Conservation (phyloP, 2,113 vertebrate species). For the Lichenostomus cassidix region DNA sequence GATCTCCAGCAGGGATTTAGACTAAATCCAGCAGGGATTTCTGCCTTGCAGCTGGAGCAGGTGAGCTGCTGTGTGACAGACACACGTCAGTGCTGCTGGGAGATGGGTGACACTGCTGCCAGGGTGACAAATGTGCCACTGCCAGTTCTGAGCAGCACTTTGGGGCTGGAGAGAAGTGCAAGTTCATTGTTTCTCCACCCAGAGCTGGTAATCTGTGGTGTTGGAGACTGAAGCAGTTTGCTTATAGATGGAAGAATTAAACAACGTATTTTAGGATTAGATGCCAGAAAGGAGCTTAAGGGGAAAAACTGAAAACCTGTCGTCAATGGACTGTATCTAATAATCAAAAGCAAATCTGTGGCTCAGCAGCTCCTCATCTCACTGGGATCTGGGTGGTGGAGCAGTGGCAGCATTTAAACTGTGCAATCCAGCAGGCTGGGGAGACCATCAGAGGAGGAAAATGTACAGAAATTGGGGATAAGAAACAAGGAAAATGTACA, state of each 20-base stretch:
- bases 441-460: neutral
- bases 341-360: neutral
- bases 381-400: neutral
- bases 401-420: neutral
- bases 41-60: neutral
- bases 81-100: neutral
- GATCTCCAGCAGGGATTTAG: neutral
- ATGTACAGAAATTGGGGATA: neutral
- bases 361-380: neutral
- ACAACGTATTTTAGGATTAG: conserved; percentile 56
- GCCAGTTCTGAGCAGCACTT: neutral
- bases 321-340: conserved; percentile 14
- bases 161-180: neutral
- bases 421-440: neutral
- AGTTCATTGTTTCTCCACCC: neutral
- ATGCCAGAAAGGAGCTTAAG: conserved; percentile 51
- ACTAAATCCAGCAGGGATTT: neutral
- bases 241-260: conserved; percentile 61
- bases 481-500: neutral
- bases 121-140: neutral
- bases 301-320: conserved; percentile 33
- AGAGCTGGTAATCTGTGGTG: neutral
- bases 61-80: neutral
- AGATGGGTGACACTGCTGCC: neutral
- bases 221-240: neutral